Base-by-base conservation (phyloP, 2,888 invertebrate genomes). In the Orchestes rusci region DNA sequence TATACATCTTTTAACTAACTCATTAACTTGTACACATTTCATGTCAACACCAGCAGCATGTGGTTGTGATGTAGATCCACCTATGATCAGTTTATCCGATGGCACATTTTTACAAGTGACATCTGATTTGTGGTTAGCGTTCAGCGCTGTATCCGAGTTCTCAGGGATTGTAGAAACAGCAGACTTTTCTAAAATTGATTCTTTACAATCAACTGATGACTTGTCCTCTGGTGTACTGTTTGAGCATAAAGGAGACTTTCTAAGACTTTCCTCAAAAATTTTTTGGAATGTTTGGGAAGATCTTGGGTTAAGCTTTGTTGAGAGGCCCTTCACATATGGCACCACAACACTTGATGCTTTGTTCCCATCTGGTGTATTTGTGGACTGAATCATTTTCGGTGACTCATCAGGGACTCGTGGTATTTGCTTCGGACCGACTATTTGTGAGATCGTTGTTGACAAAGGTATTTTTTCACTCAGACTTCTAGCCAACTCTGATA, bases 221-320 rank as follows among this genome's bases (percentile, higher is more conserved):
- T 53, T 48, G 15, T 54, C 54, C 2, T 43, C 33, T 16, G 44
- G 39, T 17, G 52, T 48, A 4, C 45, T 40, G 16, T 39, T 29
- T 10, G 35, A 28, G 10, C 37, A 38, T 7, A 46, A 45, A 4
- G 55, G 54, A 15, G 52, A 50, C 27, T 53, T 57, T 39, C 64
- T 66, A 4, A 47, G 16, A 1, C 66, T 59, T 44, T 69, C 68
- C 45, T 70, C 70, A 51, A 70, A 70, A 53, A 69, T 69, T 48
- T 65, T 70, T 50, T 69, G 69, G 48, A 69, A 69, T 1, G 64
- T 63, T 35, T 62, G 62, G 3, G 60, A 50, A 1, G 56, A 53
- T 42, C 54, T 43, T 15, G 58, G 55, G 32, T 42, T 56, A 3
- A 53, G 47, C 37, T 56, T 54, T 3, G 16, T 18, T 13, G 20